Evolutionary conservation across 2,113 vertebrate species (phyloP), one percentile per base, ranked within the genome.

Genomic region (Malurus melanocephalus): DNA sequence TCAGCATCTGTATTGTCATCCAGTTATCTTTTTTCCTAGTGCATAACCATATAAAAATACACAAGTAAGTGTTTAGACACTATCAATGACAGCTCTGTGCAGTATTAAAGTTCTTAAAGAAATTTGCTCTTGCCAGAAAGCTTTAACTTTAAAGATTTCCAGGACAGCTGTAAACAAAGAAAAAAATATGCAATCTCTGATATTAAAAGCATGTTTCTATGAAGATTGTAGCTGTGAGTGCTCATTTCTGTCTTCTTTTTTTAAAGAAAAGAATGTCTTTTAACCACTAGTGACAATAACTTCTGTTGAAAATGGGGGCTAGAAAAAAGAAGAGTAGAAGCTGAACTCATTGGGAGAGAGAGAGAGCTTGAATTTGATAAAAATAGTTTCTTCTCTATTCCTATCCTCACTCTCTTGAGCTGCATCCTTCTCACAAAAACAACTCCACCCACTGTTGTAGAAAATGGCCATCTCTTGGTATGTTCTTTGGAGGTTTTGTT

Each of bases 401-500:
- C 43, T 38, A n/a, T 82, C 78, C 78, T 88, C 57, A 57, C 73
- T 43, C 60, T 78, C 62, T 48, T 51, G 48, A 87, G 64, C 30
- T 71, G 27, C 24, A 38, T 79, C 24, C 52, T 85, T 86, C 49
- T 82, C 33, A 45, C 52, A 68, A 51, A 79, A 94, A 59, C 79
- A 74, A 19, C 55, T 85, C 75, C 30, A 52, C 85, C 59, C 32
- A 59, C 74, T 60, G 43, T 68, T 88, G 62, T 23, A 84, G 92
- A 74, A 87, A 91, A 85, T 35, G 67, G 48, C 65, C 71, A 84
- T 80, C 71, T 80, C 85, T 72, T 53, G 57, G 32, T 84, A 32
- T 53, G 65, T 73, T 68, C 64, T 82, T 40, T 78, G 69, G 33
- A 86, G 61, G 42, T 83, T 94, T 93, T 93, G 86, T 74, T 92